Evolutionary conservation across 2,888 invertebrate genomes (phyloP), one percentile per base, ranked within the genome.

Genomic region (Pammene aurita): DNA sequence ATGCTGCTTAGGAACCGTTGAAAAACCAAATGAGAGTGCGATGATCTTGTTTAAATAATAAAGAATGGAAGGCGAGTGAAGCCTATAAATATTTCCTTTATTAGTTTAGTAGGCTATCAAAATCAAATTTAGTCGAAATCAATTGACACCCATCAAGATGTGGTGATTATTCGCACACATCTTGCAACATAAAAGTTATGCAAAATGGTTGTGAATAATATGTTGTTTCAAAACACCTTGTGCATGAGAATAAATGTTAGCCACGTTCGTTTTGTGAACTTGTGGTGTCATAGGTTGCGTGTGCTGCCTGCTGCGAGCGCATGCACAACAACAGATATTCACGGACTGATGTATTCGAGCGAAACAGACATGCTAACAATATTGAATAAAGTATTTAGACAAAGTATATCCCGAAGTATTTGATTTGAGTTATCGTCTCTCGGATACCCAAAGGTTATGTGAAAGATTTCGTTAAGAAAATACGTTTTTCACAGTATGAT

Each of bases 241-340:
- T 54, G 34, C 34, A 54, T 54, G 26, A 44, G n/a, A 58, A 58
- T 44, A 55, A 41, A 57, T 65, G 26, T 57, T 42, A 14, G 41
- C 16, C 41, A 38, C 13, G 57, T n/a, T 63, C 5, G 14, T 50
- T 42, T 57, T 52, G 35, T 16, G 52, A 68, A 63, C 57, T 58
- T 35, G 52, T 63, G 42, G 50, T 44, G 68, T 68, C 68, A 58
- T 52, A 52, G 68, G 57, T 63, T 68, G 56, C 18, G 62, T 57
- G 13, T 35, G 26, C 16, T 63, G 52, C 56, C 62, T 56, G 67
- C 34, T 57, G 56, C 18, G 62, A 57, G 56, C n/a, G 42, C 61
- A 62, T 61, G 60, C 26, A 42, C 52, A 13, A 61, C 35, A 10
- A 50, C 56, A 48, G 11, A 26, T 50, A 66, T 66, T 57, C 35